These are phyloP conservation scores for Hycleus cichorii DNA, from an alignment of 1,140 invertebrate genomes.

Conservation along the genomic window DNA sequence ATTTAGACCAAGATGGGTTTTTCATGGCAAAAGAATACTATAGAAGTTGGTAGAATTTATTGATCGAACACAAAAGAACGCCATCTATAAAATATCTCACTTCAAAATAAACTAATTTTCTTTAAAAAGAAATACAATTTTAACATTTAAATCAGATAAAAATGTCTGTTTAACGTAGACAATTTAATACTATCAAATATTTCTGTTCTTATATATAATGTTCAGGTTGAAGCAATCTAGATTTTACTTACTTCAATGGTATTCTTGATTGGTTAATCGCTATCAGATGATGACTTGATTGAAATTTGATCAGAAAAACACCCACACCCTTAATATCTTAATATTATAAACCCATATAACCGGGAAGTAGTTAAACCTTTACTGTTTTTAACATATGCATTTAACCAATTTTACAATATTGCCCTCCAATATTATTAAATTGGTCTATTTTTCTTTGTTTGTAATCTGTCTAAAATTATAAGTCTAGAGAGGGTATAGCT, in stretches of 20 bases:
- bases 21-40: neutral
- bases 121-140: no score
- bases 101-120: no score
- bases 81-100: no score
- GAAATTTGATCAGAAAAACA: slow-evolving; percentile 19
- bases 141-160: no score
- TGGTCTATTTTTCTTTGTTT: no score
- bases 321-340: slow-evolving; percentile 21
- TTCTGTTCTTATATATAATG: no score
- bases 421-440: no score
- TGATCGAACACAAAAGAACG: neutral
- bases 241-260: slow-evolving; percentile 3
- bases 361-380: slow-evolving; percentile 2
- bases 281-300: slow-evolving; percentile 19
- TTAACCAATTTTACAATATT: no score
- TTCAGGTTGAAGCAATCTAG: neutral
- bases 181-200: no score
- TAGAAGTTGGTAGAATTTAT: neutral
- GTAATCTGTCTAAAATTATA: slow-evolving; percentile 3
- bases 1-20: neutral
- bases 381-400: no score
- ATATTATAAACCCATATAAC: slow-evolving; percentile 3
- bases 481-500: slow-evolving; percentile 1
- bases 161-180: no score
- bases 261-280: slow-evolving; percentile 6